Evolutionary conservation across 64 coral and sea anemone genomes (phyloP), one percentile per base, ranked within the genome.

Genomic region (Pocillopora verrucosa): DNA sequence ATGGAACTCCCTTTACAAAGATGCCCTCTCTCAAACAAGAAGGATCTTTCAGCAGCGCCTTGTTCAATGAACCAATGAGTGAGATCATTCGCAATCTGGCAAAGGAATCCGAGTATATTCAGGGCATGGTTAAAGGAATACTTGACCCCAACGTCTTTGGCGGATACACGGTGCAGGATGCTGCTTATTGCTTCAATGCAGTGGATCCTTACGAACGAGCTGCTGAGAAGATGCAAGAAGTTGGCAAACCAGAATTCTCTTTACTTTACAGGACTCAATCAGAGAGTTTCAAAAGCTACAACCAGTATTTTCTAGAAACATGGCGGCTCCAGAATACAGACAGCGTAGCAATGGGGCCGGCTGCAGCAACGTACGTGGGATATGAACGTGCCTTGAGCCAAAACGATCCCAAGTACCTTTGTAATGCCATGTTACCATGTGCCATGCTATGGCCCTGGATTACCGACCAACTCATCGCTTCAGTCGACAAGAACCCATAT

Each of bases 141-240:
- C 90, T 92, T 34, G 75, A 61, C 24, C 82, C 90, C 3, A 84
- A 92, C 30, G 17, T n/a, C 16, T 92, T 87, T 74, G 90, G 90
- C 35, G 90, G 90, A 3, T 92, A 92, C 64, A 92, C 87, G 90
- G 90, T 87, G 3, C 90, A 92, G 87, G 90, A 92, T 70, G 90
- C 90, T 67, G 90, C 83, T 5, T 92, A 92, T 64, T 86, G 82
- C 76, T 92, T 85, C 76, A 72, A 92, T 73, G 72, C 90, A 58
- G 90, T 92, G 35, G 58, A 72, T 65, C 41, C 84, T 22, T 87
- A 79, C 60, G 83, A 92, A 24, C 9, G 16, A 5, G 90, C 90
- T 57, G 83, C 90, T 37, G 51, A 87, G 2, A 30, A 77, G 36
- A 86, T 86, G 59, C 73, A 85, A 63, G 13, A 9, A 11, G 7